These are phyloP conservation scores for Esox lucius DNA, from an alignment of 2,797 vertebrate species.

Conservation along the genomic window DNA sequence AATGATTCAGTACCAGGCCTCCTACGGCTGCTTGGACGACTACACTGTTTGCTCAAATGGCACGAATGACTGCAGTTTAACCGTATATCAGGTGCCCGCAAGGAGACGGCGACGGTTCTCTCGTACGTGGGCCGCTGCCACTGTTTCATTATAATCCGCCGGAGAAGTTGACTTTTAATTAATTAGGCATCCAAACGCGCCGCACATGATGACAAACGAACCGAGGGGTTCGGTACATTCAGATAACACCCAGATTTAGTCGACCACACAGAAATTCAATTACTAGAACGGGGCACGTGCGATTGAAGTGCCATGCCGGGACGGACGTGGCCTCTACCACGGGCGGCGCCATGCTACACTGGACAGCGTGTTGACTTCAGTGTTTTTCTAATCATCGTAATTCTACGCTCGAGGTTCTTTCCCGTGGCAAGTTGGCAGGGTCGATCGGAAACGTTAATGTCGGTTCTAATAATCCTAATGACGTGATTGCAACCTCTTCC, in stretches of 20 bases:
- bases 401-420: too few species aligned
- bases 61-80: constrained; percentile 70
- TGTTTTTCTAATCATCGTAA: background rate
- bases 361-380: background rate
- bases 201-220: background rate
- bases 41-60: constrained; percentile 63
- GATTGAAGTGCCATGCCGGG: background rate
- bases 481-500: background rate
- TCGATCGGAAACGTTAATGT: background rate
- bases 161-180: background rate
- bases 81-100: constrained; percentile 55
- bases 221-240: background rate
- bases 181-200: background rate
- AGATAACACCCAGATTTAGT: background rate
- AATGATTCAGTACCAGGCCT: constrained; percentile 56
- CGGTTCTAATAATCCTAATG: background rate
- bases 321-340: too few species aligned
- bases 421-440: background rate
- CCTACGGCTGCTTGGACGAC: constrained; percentile 57
- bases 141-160: constrained; percentile 35
- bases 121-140: constrained; percentile 53
- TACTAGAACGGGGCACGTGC: background rate
- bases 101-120: constrained; percentile 61
- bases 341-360: background rate
- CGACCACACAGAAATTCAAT: background rate